Evolutionary conservation across 2,797 vertebrate genomes (phyloP).

Genomic region (Psittacula derbiana): DNA sequence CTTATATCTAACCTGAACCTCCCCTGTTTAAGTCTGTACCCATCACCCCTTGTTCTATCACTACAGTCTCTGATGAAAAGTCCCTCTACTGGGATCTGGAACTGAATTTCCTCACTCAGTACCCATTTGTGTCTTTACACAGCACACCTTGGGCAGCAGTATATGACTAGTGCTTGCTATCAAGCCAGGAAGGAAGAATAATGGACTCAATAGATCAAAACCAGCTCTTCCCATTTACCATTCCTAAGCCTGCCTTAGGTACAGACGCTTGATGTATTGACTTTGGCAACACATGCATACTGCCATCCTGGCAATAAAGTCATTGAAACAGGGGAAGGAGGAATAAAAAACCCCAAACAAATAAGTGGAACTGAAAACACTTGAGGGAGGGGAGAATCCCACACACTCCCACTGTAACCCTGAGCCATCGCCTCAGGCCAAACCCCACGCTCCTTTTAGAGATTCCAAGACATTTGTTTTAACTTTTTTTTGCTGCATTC

Average conservation of each 20-base stretch:
- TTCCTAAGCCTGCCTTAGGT: neutral
- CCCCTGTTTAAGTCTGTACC: neutral
- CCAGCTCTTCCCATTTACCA: conserved; percentile 5
- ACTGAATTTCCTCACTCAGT: neutral
- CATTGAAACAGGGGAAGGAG: neutral
- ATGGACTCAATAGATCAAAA: conserved; percentile 25
- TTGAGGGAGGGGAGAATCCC: neutral
- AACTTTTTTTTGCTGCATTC: conserved; percentile 20
- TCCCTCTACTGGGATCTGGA: neutral
- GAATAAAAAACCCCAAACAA: neutral
- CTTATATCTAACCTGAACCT: neutral
- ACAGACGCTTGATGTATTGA: neutral
- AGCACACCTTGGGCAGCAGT: neutral
- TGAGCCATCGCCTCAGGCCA: neutral
- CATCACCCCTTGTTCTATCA: neutral
- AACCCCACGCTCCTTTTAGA: neutral
- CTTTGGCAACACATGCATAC: neutral
- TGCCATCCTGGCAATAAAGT: conserved; percentile 22
- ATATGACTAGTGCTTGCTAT: neutral
- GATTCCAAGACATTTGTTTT: conserved; percentile 22
- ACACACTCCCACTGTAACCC: neutral
- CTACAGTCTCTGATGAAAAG: neutral
- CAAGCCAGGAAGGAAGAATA: neutral
- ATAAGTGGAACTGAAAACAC: neutral
- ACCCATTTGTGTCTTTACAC: neutral